These are phyloP conservation scores for Stratiomys singularior DNA, from an alignment of 2,888 invertebrate genomes.

Conservation along the genomic window DNA sequence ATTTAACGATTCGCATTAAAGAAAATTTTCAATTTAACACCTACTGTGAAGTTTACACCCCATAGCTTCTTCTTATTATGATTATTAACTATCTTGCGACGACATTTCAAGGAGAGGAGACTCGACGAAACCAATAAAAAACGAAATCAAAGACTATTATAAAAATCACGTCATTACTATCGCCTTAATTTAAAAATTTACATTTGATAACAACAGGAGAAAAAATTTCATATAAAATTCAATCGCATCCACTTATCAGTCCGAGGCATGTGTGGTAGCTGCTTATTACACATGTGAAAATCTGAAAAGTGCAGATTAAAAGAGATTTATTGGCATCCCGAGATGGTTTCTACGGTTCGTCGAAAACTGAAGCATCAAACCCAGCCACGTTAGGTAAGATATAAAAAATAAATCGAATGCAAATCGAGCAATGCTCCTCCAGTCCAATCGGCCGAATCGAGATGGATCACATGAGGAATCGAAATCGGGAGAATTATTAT, in stretches of 20 bases:
- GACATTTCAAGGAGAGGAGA: slow-evolving; percentile 28
- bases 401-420: background rate
- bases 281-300: background rate
- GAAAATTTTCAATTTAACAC: slow-evolving; percentile 34
- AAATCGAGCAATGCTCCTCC: background rate
- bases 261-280: background rate
- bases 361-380: background rate
- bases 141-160: background rate
- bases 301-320: slow-evolving; percentile 29
- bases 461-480: too few species aligned
- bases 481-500: background rate
- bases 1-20: slow-evolving; percentile 24
- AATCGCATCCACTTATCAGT: slow-evolving; percentile 4
- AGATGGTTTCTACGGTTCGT: slow-evolving; percentile 15
- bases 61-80: slow-evolving; percentile 25
- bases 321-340: slow-evolving; percentile 29
- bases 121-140: background rate
- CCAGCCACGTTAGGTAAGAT: background rate
- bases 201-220: background rate
- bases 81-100: slow-evolving; percentile 12
- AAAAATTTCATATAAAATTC: too few species aligned
- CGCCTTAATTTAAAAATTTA: slow-evolving; percentile 23
- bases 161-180: slow-evolving; percentile 35
- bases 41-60: slow-evolving; percentile 41
- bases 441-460: background rate